phyloP scores from a whole-genome alignment of 2,888 invertebrate genomes.

The Andrena dorsata region DNA sequence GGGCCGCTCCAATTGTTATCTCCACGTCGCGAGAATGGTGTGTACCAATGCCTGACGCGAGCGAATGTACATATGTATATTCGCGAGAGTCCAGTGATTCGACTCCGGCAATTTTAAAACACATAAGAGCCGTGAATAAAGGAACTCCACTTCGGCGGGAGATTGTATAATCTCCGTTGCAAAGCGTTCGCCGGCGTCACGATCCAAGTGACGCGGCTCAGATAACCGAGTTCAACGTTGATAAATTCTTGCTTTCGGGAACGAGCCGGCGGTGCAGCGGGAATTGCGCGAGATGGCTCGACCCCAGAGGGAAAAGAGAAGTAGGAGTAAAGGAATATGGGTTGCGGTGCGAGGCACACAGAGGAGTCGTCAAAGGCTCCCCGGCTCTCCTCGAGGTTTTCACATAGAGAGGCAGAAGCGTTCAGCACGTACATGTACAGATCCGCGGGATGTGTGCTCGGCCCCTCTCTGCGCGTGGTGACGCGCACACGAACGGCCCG shows the following conservation, averaged over 20 bases:
- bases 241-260: constrained; percentile 25
- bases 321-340: constrained; percentile 34
- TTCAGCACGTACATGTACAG: constrained; percentile 12
- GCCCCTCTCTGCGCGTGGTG: constrained; percentile 33
- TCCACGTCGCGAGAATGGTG: neutral
- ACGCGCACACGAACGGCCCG: constrained; percentile 47
- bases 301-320: neutral
- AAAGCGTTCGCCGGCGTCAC: neutral
- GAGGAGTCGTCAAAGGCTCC: constrained; percentile 42
- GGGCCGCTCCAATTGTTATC: constrained; percentile 32
- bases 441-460: constrained; percentile 12
- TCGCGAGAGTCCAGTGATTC: constrained; percentile 20
- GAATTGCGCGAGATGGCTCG: constrained; percentile 42
- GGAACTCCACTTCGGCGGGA: neutral
- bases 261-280: constrained; percentile 1
- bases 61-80: constrained; percentile 15
- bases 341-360: constrained; percentile 47
- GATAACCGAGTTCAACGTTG: neutral
- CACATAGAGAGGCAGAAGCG: constrained; percentile 1
- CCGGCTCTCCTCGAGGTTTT: constrained; percentile 21
- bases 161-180: neutral
- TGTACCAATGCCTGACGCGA: neutral
- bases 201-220: neutral
- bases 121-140: neutral
- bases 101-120: neutral